These are phyloP conservation scores for Uria lomvia DNA, from an alignment of 2,113 vertebrate species.

Conservation along the genomic window DNA sequence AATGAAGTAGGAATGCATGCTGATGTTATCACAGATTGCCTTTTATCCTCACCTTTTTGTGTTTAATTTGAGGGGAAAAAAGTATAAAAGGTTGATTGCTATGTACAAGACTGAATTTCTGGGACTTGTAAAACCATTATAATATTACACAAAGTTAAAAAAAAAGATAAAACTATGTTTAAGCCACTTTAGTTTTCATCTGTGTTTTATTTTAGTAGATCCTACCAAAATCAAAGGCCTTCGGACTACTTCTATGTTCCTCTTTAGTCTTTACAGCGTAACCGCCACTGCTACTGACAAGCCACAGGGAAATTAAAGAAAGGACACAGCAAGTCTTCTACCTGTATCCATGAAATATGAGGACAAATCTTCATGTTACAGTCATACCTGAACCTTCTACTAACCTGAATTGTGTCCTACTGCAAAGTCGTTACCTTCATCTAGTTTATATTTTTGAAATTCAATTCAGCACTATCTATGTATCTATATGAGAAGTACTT, in stretches of 20 bases:
- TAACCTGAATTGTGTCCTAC: background rate
- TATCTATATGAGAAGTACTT: background rate
- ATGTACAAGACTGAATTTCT: background rate
- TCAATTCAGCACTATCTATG: background rate
- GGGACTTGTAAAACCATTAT: background rate
- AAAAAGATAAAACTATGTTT: background rate
- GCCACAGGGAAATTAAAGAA: background rate
- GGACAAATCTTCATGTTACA: background rate
- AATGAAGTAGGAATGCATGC: background rate
- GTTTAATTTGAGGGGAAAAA: background rate
- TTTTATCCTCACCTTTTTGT: background rate
- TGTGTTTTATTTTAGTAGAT: background rate
- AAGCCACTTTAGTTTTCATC: background rate
- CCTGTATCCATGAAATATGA: background rate
- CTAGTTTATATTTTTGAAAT: background rate
- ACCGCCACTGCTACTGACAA: background rate
- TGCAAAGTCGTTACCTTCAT: background rate
- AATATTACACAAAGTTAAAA: background rate
- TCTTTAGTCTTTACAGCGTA: too few relatives aligned
- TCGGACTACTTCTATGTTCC: background rate
- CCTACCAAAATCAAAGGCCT: background rate
- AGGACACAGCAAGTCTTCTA: background rate
- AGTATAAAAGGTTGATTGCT: background rate
- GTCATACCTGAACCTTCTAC: background rate
- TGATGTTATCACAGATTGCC: background rate